phyloP scores from a whole-genome alignment of 2,797 vertebrate species.

The Oryzias dopingdopingensis region DNA sequence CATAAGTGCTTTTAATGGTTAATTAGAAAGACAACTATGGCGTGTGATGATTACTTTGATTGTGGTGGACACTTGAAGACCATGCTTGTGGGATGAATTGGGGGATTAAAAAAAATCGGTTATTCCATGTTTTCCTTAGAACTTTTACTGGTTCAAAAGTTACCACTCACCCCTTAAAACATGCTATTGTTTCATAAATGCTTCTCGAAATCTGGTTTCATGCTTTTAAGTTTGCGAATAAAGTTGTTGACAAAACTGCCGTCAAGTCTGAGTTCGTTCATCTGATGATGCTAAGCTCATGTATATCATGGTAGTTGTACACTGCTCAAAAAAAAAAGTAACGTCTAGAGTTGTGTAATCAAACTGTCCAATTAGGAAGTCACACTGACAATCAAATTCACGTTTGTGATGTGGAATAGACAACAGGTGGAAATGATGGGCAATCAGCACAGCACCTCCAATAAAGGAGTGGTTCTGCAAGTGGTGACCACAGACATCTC shows the following conservation, averaged over 20 bases:
- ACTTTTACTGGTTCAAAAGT: slow-evolving; percentile 12
- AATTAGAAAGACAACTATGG: slow-evolving; percentile 11
- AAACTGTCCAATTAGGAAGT: no score
- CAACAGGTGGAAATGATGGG: no score
- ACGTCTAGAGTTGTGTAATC: no score
- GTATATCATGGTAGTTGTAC: neutral
- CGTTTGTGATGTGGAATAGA: no score
- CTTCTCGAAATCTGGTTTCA: slow-evolving; percentile 51
- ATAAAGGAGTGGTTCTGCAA: no score
- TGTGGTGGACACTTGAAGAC: slow-evolving; percentile 6
- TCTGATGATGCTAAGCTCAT: neutral
- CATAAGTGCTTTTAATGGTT: slow-evolving; percentile 78
- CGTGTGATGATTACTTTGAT: neutral
- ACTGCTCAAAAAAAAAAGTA: neutral
- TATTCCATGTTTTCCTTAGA: slow-evolving; percentile 37
- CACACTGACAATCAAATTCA: no score
- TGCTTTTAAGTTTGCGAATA: slow-evolving; percentile 70
- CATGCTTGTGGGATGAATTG: slow-evolving; percentile 9
- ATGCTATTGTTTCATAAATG: slow-evolving; percentile 43
- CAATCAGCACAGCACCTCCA: no score
- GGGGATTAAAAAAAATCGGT: slow-evolving; percentile 7
- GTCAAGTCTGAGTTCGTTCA: neutral
- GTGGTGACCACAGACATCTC: no score
- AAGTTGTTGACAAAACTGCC: slow-evolving; percentile 50
- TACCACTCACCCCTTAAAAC: neutral